phyloP scores from a whole-genome alignment of 2,113 vertebrate species.

The Triplophysa tibetana region DNA sequence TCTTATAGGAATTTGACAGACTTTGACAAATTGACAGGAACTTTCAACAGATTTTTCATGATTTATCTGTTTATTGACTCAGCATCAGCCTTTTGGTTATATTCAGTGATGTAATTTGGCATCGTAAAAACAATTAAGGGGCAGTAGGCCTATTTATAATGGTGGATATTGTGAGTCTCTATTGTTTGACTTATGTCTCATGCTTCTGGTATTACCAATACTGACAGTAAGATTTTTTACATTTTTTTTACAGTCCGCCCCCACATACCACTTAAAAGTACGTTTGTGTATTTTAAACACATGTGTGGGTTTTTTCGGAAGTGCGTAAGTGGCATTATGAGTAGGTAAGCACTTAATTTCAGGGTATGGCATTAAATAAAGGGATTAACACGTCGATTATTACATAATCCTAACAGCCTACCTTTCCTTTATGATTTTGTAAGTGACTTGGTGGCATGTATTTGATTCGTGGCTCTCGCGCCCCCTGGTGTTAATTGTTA shows the following conservation, averaged over 20 bases:
- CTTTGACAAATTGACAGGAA: not conserved
- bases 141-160: slow-evolving; percentile 35
- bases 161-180: not conserved
- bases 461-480: not conserved
- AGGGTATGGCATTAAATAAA: not conserved
- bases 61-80: slow-evolving; percentile 8
- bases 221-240: slow-evolving; percentile 53
- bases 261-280: slow-evolving; percentile 56
- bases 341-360: not conserved
- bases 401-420: not conserved
- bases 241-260: slow-evolving; percentile 60
- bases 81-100: not conserved
- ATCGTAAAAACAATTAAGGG: not conserved
- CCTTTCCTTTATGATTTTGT: not conserved
- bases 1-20: slow-evolving; percentile 36
- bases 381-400: not conserved
- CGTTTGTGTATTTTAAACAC: not conserved
- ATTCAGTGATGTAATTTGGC: not conserved
- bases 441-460: not conserved
- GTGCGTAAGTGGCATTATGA: not conserved
- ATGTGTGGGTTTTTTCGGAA: slow-evolving; percentile 20
- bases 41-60: slow-evolving; percentile 42
- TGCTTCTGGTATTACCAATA: slow-evolving; percentile 58
- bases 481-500: slow-evolving; percentile 1
- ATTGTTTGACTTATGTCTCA: slow-evolving; percentile 43